Evolutionary conservation across 1,140 invertebrate species (phyloP), one percentile per base, ranked within the genome.

Genomic region (Euura saliciscinereae): DNA sequence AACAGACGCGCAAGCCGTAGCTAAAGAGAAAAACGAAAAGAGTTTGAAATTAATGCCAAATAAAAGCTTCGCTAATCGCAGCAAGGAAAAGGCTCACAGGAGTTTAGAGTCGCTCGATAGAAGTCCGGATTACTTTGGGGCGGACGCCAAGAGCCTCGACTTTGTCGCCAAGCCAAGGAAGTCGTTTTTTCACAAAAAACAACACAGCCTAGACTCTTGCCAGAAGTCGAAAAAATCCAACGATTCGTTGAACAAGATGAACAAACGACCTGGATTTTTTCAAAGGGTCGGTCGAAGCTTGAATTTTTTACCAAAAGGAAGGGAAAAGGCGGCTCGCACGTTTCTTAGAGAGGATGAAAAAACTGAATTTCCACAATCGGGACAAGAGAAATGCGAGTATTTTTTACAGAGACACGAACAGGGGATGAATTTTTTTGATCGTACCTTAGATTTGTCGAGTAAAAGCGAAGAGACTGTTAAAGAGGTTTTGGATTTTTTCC

Each of bases 1-100:
- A 28, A 75, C 82, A 0, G 80, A 83, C 43, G 83, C 79, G 43
- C 75, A 78, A 4, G 80, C 83, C 59, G 75, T 78, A 6, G 83
- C 80, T n/a, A 79, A 78, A 11, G 82, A 83, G 59, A 79, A 83
- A 6, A 83, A 80, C 68, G 79, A 80, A 11, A 83, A 82, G 51
- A 81, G 75, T 45, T 82, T 77, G 43, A 79, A 43, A 51, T 79
- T 80, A 7, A 6, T 83, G 11, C 68, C 80, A 10, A 78, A 80
- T 64, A 79, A 77, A 2, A 13, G 74, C 0, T 76, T 80, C 45
- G 82, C 81, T 0, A 80, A 79, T 59, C 75, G 71, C 2, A 79
- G 68, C 44, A 80, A 79, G 45, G 79, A 79, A 7, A 82, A 82
- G 11, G 76, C 64, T 4, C 76, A 81, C 28, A 74, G 74, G 8